Base-by-base conservation (phyloP, 2,888 invertebrate genomes). In the Rhamphomyia laevipes region DNA sequence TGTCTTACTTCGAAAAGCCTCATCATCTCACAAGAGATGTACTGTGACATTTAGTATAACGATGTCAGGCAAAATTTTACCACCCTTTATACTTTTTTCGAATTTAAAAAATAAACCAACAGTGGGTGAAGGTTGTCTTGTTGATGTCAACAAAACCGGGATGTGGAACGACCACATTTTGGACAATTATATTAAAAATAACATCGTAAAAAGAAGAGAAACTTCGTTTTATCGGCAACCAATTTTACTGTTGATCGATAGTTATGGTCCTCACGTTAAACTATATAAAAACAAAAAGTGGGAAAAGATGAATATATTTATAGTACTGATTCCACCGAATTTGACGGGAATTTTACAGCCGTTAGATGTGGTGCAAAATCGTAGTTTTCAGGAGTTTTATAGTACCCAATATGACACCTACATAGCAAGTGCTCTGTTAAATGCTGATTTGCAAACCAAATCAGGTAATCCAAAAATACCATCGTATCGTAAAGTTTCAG, bases 21-120 rank as follows among this genome's bases (percentile, higher is more conserved):
- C 43, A 31, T 43, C 43, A 21, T 15, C 43, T 5, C 43, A 43
- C 12, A 31, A 43, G 17, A 31, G 31, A 10, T 43, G 17, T 31
- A 43, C 43, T 5, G 23, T 43, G 31, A 43, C 43, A 43, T 43
- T 31, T 27, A 31, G 16, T 9, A 43, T 43, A 43, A 31, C 43
- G 9, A 43, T 31, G 43, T 16, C 31, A 13, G 31, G 31, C 13
- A 17, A 43, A 16, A 17, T 43, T n/a, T 43, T 43, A 10, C 11
- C 31, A 7, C 15, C 43, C 27, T 27, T 27, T 31, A 42, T 42
- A 42, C 13, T 21, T 18, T 21, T 23, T 42, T 42, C 42, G 6
- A 42, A 42, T 23, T 42, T 15, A 42, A 42, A 40, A 40, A 42
- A 42, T 11, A 42, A 42, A 23, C 23, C 42, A 9, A 17, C 42